A percentile compares a stretch with the other conserved stretches of the same genome.
Conservation (phyloP, 2,888 invertebrate species). For the Marronus borbonicus region DNA sequence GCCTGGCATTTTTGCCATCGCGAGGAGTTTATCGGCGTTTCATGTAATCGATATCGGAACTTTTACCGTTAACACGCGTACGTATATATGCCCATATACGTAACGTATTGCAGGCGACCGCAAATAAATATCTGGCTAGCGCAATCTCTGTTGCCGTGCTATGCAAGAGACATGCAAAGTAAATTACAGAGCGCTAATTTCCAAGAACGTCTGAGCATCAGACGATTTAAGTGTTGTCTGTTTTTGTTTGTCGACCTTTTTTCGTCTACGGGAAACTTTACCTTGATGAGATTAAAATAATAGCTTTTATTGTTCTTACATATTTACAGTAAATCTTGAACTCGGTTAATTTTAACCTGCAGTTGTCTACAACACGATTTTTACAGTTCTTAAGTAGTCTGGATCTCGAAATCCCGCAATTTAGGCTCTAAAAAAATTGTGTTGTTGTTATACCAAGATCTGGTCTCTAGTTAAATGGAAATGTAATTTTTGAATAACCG, state of each 20-base stretch:
- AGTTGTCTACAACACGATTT: too few species aligned
- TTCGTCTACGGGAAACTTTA: too few species aligned
- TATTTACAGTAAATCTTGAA: too few species aligned
- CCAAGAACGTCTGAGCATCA: background rate
- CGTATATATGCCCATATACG: constrained; percentile 2
- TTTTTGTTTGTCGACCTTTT: background rate
- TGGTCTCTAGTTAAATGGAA: too few species aligned
- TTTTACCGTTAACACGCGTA: constrained; percentile 34
- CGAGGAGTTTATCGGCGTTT: constrained; percentile 36
- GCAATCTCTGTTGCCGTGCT: constrained; percentile 10
- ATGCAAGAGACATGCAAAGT: constrained; percentile 12
- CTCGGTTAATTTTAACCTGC: too few species aligned
- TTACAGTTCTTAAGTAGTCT: too few species aligned
- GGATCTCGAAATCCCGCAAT: too few species aligned
- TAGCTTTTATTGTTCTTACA: too few species aligned
- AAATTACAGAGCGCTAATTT: constrained; percentile 28
- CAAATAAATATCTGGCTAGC: constrained; percentile 23
- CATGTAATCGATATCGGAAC: constrained; percentile 39
- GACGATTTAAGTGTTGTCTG: background rate
- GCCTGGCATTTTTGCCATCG: constrained; percentile 15
- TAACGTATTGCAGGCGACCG: constrained; percentile 2
- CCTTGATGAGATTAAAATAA: too few species aligned
- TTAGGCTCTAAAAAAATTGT: too few species aligned
- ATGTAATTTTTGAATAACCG: too few species aligned
- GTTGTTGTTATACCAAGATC: too few species aligned